A percentile compares a stretch with the other conserved stretches of the same genome.
These are phyloP conservation scores for Orthosia cruda DNA, from an alignment of 2,888 invertebrate genomes.

Conservation along the genomic window DNA sequence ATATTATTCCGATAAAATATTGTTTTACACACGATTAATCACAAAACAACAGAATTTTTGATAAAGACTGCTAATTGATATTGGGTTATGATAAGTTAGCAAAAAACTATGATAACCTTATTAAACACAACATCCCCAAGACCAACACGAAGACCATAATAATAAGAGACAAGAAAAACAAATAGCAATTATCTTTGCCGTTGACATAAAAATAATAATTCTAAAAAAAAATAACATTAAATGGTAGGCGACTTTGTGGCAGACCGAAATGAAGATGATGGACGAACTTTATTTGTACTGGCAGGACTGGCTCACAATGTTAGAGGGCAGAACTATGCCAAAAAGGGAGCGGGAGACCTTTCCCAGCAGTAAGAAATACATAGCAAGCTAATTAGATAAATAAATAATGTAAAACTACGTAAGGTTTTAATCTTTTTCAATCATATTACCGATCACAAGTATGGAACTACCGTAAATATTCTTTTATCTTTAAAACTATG, in stretches of 20 bases:
- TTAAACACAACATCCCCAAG: slow-evolving; percentile 1
- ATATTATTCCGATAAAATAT: not conserved
- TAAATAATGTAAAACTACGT: not conserved
- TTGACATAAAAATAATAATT: not conserved
- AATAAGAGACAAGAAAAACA: not conserved
- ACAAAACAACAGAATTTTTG: not conserved
- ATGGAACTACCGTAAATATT: slow-evolving; percentile 26
- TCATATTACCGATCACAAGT: slow-evolving; percentile 18
- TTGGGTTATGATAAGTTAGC: slow-evolving; percentile 2
- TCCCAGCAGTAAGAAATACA: no score
- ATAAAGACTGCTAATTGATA: slow-evolving; percentile 10
- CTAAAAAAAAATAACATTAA: no score
- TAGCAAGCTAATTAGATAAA: not conserved
- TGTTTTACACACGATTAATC: not conserved
- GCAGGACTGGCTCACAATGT: no score
- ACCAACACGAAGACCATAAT: not conserved
- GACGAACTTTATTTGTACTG: no score
- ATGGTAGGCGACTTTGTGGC: no score
- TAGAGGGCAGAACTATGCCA: no score
- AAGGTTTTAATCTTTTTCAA: slow-evolving; percentile 25
- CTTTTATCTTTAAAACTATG: slow-evolving; percentile 29
- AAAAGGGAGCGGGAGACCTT: no score
- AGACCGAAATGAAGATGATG: no score
- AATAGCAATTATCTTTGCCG: not conserved
- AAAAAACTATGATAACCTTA: slow-evolving; percentile 13